phyloP scores from a whole-genome alignment of 2,888 invertebrate species.

The Zygothrica quintamaculata region DNA sequence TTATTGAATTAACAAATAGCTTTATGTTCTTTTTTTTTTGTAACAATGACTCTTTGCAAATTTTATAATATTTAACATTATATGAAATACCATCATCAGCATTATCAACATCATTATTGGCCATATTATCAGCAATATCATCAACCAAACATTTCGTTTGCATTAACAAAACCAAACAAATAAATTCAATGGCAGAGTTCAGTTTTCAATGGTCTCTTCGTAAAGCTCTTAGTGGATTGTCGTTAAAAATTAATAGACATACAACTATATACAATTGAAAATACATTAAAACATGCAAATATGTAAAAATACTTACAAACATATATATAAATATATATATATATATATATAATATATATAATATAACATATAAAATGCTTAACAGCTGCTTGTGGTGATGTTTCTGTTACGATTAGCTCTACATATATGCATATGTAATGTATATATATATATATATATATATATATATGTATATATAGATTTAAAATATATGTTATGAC shows the following conservation, averaged over 20 bases:
- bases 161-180: neutral
- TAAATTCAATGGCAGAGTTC: conserved; percentile 9
- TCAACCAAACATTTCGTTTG: too few species aligned
- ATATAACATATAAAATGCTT: neutral
- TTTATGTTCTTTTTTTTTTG: conserved; percentile 65
- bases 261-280: neutral
- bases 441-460: neutral
- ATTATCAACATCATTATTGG: conserved; percentile 19
- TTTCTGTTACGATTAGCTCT: too few species aligned
- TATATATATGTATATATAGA: neutral
- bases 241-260: conserved; percentile 65
- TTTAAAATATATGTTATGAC: neutral
- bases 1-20: conserved; percentile 74
- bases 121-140: too few species aligned
- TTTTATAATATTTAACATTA: conserved; percentile 40
- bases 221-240: conserved; percentile 67
- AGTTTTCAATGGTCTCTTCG: conserved; percentile 28
- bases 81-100: conserved; percentile 13
- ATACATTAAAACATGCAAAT: neutral
- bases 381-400: too few species aligned
- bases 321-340: neutral
- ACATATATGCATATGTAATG: neutral
- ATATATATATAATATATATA: neutral
- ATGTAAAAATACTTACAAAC: neutral
- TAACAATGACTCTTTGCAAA: conserved; percentile 37